Base-by-base conservation (phyloP, 1,140 invertebrate species). In the Heliconius hewitsoni region DNA sequence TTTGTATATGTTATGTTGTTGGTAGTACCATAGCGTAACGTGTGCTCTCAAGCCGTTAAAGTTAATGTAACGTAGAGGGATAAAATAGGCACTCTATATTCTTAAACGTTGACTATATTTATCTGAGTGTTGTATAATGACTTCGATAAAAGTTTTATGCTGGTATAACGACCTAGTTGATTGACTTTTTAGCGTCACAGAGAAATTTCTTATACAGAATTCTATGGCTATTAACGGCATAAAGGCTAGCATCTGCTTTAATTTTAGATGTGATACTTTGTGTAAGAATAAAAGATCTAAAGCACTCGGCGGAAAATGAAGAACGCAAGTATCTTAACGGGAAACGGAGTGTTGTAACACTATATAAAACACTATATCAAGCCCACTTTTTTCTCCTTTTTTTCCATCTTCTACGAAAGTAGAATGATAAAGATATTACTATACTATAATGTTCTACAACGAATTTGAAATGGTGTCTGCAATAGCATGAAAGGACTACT, bases 11-110 rank as follows among this genome's bases (percentile, higher is more conserved):
- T 66, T 66, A 27, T 66, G 3, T 27, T 66, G 23, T 66, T 30
- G 60, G 60, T n/a, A 23, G 27, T 13, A 66, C 11, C 30, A 16
- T 13, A 66, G 60, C 60, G 11, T 73, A 73, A 57, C 81, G 72
- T 82, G 71, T 82, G 74, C 79, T 80, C 30, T 57, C 46, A 70
- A 55, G 73, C 52, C 76, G 71, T 81, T 81, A 78, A 76, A 75
- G 77, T 76, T 78, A 81, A 78, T 72, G 77, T 75, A 77, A 60
- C 73, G 73, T 52, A 81, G 74, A 75, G 18, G 46, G 19, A 81
- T 81, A 71, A 77, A 72, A 81, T 78, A 78, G 76, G 72, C 73
- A 72, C 77, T 78, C 72, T 39, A 78, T 73, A 66, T 75, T 73
- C 76, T 78, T 76, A 78, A 81, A 72, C 52, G 71, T 50, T 60